Conservation (phyloP, 1,140 invertebrate genomes). For the Atta colombica region DNA sequence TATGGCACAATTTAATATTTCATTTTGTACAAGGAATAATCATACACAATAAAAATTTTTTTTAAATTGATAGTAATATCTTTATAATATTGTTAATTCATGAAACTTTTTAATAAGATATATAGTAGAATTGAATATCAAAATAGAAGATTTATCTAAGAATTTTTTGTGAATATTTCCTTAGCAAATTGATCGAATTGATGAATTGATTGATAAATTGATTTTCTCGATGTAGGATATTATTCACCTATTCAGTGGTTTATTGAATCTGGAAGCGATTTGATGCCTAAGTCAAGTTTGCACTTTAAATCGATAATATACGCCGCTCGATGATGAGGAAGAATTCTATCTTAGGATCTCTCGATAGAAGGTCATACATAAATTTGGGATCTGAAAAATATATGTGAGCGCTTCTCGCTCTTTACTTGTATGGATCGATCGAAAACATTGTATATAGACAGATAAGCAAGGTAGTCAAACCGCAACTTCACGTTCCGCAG, state of each 20-base stretch:
- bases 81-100: background rate
- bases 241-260: slow-evolving; percentile 45
- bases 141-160: background rate
- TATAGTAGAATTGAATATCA: background rate
- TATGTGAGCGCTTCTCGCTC: slow-evolving; percentile 56
- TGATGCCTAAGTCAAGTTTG: slow-evolving; percentile 56
- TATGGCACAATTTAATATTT: background rate
- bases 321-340: slow-evolving; percentile 57
- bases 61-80: background rate
- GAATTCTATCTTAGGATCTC: slow-evolving; percentile 69
- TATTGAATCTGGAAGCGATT: slow-evolving; percentile 64
- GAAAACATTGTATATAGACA: slow-evolving; percentile 30
- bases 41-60: background rate
- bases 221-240: slow-evolving; percentile 46
- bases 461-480: background rate
- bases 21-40: background rate
- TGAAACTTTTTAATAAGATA: background rate
- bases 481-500: slow-evolving; percentile 62
- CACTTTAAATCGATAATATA: slow-evolving; percentile 71
- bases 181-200: slow-evolving; percentile 3
- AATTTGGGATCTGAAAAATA: slow-evolving; percentile 77
- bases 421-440: slow-evolving; percentile 50
- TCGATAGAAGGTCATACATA: slow-evolving; percentile 70
- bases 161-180: background rate
- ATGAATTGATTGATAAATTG: slow-evolving; percentile 15